Conservation (phyloP, 35 echinoderm and acorn worm species). For the Lytechinus pictus region DNA sequence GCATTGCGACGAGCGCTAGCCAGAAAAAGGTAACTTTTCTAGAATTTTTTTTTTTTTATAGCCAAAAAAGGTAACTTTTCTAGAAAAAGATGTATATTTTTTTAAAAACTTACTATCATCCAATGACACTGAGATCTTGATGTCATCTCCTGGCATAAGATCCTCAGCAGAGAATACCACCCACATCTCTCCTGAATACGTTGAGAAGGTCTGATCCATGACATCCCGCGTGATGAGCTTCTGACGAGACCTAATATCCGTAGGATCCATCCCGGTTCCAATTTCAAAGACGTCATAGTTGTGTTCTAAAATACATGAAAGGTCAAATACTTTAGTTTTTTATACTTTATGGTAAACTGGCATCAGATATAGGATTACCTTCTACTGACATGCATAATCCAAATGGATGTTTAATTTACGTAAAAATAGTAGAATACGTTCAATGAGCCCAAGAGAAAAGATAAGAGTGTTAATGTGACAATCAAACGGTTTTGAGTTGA, state of each 20-base stretch:
- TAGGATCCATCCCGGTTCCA: slow-evolving; percentile 47
- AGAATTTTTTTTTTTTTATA: no score
- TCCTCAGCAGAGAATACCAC: neutral
- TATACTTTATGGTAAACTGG: no score
- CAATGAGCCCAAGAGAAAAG: no score
- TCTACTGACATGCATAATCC: neutral
- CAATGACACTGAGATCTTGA: neutral
- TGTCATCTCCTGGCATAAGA: neutral
- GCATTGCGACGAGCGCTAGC: no score
- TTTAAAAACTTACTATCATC: neutral
- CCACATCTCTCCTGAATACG: slow-evolving; percentile 16
- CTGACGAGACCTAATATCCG: neutral
- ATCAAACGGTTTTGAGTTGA: no score
- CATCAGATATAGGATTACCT: no score
- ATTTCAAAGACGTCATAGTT: slow-evolving; percentile 61
- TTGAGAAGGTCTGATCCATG: neutral
- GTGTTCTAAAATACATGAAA: neutral
- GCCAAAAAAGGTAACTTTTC: no score
- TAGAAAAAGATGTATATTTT: no score
- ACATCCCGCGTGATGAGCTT: neutral
- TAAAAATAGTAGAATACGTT: no score
- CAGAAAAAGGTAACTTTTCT: no score
- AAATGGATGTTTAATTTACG: neutral
- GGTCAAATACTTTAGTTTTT: neutral
- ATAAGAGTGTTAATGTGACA: no score